phyloP scores from a whole-genome alignment of 2,797 vertebrate genomes.

The Heteromormyrus szaboi region DNA sequence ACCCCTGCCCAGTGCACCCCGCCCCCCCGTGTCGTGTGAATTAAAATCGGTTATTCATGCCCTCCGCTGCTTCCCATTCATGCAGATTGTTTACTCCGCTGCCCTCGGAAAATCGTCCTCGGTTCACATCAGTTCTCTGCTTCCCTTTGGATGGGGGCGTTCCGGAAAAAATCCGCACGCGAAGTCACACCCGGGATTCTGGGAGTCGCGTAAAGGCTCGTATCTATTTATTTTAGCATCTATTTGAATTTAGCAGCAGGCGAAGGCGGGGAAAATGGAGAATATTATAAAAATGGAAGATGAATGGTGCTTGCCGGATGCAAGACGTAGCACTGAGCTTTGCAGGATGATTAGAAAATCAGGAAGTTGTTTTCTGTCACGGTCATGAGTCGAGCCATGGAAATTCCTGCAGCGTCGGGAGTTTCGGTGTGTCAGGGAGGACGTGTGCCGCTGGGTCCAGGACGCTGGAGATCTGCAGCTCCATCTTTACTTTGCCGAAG shows the following conservation, averaged over 20 bases:
- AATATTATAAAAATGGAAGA: neutral
- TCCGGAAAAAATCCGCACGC: neutral
- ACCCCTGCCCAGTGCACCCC: neutral
- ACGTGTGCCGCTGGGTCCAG: neutral
- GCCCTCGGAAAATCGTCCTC: neutral
- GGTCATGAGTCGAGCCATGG: neutral
- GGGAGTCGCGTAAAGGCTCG: neutral
- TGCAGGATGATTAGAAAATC: neutral
- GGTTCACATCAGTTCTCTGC: neutral
- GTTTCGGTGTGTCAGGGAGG: neutral
- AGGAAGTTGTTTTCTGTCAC: neutral
- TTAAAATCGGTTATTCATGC: neutral
- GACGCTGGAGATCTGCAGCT: neutral
- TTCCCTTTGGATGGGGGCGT: neutral
- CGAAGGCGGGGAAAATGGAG: neutral
- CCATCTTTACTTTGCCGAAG: neutral
- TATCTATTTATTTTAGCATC: neutral
- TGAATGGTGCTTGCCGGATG: neutral
- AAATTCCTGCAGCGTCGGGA: neutral
- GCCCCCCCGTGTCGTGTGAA: neutral
- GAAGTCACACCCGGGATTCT: neutral
- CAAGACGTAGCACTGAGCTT: neutral
- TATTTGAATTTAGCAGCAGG: neutral
- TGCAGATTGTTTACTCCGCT: neutral
- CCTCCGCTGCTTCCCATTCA: neutral